These are phyloP conservation scores for Sceloporus tristichus DNA, from an alignment of 2,113 vertebrate genomes.

Conservation along the genomic window DNA sequence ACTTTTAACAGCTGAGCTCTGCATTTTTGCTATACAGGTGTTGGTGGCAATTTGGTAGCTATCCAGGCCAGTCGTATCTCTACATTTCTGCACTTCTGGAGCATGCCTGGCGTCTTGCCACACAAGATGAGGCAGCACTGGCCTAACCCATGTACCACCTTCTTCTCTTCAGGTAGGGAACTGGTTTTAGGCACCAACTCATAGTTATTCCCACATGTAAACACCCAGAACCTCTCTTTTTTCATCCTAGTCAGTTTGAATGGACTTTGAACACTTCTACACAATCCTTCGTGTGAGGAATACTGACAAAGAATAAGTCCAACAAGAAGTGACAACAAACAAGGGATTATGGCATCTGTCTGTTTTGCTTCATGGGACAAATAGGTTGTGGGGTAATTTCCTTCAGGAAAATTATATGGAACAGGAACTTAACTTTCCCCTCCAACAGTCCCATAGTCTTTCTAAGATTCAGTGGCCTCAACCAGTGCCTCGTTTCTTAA, in stretches of 20 bases:
- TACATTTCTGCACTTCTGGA: constrained; percentile 93
- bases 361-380: neutral
- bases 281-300: neutral
- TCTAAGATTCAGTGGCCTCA: neutral
- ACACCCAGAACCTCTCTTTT: constrained; percentile 10
- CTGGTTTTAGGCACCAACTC: constrained; percentile 7
- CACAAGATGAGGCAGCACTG: constrained; percentile 91
- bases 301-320: neutral
- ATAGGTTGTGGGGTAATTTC: neutral
- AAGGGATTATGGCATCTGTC: neutral
- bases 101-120: constrained; percentile 90
- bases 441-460: neutral
- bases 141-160: constrained; percentile 89
- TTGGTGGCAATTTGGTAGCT: constrained; percentile 95
- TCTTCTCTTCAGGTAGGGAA: constrained; percentile 89
- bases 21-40: constrained; percentile 77
- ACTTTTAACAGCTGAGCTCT: neutral
- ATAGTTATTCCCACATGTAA: constrained; percentile 28
- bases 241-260: neutral
- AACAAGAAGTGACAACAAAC: neutral
- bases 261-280: constrained; percentile 45
- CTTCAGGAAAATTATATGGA: neutral
- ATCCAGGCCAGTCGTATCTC: constrained; percentile 97
- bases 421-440: neutral
- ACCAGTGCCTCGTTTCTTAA: too few relatives aligned